These are phyloP conservation scores for Glossosoma conforme DNA, from an alignment of 1,140 invertebrate species.

Conservation along the genomic window DNA sequence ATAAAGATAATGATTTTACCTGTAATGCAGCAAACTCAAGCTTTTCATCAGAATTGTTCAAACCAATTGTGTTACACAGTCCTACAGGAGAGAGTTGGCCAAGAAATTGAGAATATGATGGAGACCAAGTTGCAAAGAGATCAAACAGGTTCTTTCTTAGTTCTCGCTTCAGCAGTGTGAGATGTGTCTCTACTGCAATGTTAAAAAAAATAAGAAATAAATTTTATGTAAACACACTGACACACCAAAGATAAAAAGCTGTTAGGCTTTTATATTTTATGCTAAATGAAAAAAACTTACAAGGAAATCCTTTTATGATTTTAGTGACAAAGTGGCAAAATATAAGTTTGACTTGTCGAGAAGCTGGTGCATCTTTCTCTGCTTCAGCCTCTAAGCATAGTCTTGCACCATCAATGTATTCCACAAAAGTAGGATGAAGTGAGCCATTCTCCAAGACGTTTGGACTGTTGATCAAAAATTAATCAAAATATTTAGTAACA, in stretches of 20 bases:
- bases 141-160: slow-evolving; percentile 82
- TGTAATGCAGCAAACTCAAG: slow-evolving; percentile 66
- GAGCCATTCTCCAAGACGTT: slow-evolving; percentile 76
- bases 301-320: slow-evolving; percentile 86
- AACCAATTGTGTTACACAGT: no score
- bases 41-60: slow-evolving; percentile 52
- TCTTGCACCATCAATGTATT: slow-evolving; percentile 92
- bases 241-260: not conserved
- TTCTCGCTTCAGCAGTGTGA: slow-evolving; percentile 80
- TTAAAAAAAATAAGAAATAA: slow-evolving; percentile 25
- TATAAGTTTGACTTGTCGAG: slow-evolving; percentile 83
- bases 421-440: slow-evolving; percentile 82
- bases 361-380: slow-evolving; percentile 76
- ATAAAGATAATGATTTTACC: slow-evolving; percentile 53
- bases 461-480: slow-evolving; percentile 52
- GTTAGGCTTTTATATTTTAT: not conserved
- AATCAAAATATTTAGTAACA: not conserved
- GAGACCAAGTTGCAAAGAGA: slow-evolving; percentile 91
- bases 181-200: slow-evolving; percentile 79
- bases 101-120: slow-evolving; percentile 64
- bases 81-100: slow-evolving; percentile 38
- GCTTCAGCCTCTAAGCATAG: slow-evolving; percentile 87
- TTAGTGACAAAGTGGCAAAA: slow-evolving; percentile 93
- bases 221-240: slow-evolving; percentile 10
- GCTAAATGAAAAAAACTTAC: slow-evolving; percentile 54